phyloP scores from a whole-genome alignment of 2,113 vertebrate genomes.

The Australoheros scitulus region DNA sequence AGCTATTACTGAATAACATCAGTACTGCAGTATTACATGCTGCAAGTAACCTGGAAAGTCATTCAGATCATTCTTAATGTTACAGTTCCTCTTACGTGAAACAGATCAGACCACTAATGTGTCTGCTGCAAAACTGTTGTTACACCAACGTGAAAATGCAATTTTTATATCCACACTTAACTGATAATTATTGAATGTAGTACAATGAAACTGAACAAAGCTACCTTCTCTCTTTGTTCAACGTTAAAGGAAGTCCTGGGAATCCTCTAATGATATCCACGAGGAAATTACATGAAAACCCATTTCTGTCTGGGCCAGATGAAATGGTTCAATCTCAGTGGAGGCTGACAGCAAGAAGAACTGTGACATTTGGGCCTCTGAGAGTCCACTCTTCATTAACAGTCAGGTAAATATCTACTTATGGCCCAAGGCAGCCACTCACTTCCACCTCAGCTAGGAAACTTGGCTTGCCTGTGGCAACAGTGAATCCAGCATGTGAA shows the following conservation, averaged over 20 bases:
- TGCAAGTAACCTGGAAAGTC: neutral
- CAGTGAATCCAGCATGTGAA: slow-evolving; percentile 16
- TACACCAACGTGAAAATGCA: neutral
- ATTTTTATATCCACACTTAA: neutral
- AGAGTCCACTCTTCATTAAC: slow-evolving; percentile 35
- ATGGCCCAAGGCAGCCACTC: slow-evolving; percentile 28
- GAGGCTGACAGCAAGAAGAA: neutral
- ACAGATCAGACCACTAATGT: neutral
- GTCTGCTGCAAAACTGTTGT: neutral
- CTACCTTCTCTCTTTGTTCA: neutral
- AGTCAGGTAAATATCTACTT: slow-evolving; percentile 45
- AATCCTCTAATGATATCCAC: neutral
- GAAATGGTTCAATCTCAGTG: neutral
- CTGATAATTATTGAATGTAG: neutral
- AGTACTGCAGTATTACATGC: neutral
- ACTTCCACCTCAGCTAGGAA: slow-evolving; percentile 2
- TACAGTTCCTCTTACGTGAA: neutral
- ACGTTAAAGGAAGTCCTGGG: no score
- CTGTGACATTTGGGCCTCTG: slow-evolving; percentile 2
- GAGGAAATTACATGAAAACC: neutral
- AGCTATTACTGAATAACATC: neutral
- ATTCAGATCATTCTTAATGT: neutral
- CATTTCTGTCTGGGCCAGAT: neutral
- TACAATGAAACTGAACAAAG: rapidly evolving
- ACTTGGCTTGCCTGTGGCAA: slow-evolving; percentile 27